These are phyloP conservation scores for Idaea straminata DNA, from an alignment of 2,888 invertebrate genomes.

Conservation along the genomic window DNA sequence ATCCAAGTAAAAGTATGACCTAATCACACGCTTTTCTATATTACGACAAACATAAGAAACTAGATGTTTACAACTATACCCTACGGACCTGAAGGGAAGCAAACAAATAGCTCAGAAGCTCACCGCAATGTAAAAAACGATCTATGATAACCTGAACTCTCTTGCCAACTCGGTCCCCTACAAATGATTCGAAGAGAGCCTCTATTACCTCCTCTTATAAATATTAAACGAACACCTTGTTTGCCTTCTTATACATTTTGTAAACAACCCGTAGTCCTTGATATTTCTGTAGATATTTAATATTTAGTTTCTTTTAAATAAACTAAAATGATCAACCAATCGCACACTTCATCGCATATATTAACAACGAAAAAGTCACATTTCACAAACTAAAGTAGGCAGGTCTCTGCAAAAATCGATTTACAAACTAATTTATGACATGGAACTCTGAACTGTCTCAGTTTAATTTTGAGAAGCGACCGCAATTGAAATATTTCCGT, in stretches of 20 bases:
- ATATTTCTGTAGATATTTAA: neutral
- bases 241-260: conserved; percentile 49
- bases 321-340: neutral
- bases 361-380: neutral
- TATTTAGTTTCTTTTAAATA: neutral
- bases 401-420: neutral
- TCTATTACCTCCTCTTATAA: conserved; percentile 41
- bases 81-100: neutral
- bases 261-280: conserved; percentile 33
- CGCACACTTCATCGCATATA: neutral
- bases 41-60: neutral
- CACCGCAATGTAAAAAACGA: conserved; percentile 2
- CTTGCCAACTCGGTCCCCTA: conserved; percentile 3
- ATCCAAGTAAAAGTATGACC: neutral
- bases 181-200: conserved; percentile 24
- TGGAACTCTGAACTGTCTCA: conserved; percentile 24
- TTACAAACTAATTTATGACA: conserved; percentile 20
- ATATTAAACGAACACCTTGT: conserved; percentile 46
- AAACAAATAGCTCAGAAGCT: conserved; percentile 5
- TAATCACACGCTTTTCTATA: neutral
- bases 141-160: conserved; percentile 2
- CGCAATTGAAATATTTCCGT: conserved; percentile 44
- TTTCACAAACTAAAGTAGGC: conserved; percentile 3
- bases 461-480: conserved; percentile 35
- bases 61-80: neutral